Evolutionary conservation across 2,888 invertebrate genomes (phyloP).

Genomic region (Pyrrhopygopsis socrates): DNA sequence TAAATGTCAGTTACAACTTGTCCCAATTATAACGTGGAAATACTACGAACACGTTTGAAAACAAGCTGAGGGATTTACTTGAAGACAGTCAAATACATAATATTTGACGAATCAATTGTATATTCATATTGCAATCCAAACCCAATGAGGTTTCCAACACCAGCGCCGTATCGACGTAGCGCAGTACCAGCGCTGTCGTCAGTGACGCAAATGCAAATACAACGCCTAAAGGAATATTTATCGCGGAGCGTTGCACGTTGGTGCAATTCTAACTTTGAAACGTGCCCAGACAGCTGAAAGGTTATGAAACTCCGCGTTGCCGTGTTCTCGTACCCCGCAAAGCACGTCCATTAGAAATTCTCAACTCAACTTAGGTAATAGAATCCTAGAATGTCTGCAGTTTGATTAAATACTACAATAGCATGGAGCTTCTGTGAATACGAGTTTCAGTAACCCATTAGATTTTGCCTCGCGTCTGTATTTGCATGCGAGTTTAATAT

Average conservation of each 20-base stretch:
- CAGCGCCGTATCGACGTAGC: neutral
- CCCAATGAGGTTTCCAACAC: neutral
- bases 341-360: constrained; percentile 22
- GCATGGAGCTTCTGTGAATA: neutral
- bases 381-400: constrained; percentile 12
- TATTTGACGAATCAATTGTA: neutral
- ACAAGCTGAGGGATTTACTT: no score
- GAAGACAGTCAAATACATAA: no score
- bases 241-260: constrained; percentile 74
- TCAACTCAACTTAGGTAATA: constrained; percentile 15
- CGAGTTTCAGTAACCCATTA: neutral
- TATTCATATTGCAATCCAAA: constrained; percentile 3
- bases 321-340: constrained; percentile 5
- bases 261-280: constrained; percentile 82
- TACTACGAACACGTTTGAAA: neutral
- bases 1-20: no score
- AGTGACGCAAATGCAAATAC: constrained; percentile 90
- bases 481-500: neutral
- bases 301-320: constrained; percentile 62
- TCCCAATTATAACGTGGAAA: neutral
- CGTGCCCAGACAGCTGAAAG: constrained; percentile 70
- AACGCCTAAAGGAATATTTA: constrained; percentile 89
- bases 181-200: constrained; percentile 81
- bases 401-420: constrained; percentile 17
- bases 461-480: neutral